Percentiles rank a stretch among this genome's conserved stretches.
These are phyloP conservation scores for Phenganax stokvisi DNA, from an alignment of 92 coral and sea anemone genomes.

Conservation along the genomic window DNA sequence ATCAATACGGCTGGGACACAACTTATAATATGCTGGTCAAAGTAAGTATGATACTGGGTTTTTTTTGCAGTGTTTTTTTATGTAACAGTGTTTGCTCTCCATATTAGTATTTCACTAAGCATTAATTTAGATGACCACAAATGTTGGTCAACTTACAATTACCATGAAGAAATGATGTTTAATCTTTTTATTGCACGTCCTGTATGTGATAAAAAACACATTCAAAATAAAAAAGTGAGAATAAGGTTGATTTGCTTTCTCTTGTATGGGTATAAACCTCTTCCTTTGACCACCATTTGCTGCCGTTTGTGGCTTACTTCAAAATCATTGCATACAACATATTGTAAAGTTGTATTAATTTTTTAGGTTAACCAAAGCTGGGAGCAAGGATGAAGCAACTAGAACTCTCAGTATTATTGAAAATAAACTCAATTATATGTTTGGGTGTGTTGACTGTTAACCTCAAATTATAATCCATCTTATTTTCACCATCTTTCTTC, in stretches of 20 bases:
- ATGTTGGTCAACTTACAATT: too few species aligned
- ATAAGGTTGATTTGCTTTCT: not conserved
- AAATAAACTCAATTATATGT: constrained; percentile 64
- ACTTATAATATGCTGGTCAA: constrained; percentile 71
- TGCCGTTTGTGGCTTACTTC: too few species aligned
- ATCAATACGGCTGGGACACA: constrained; percentile 74
- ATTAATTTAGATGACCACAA: too few species aligned
- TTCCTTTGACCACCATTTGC: too few species aligned
- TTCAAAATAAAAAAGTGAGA: too few species aligned
- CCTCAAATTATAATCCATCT: not conserved
- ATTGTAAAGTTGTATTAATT: not conserved
- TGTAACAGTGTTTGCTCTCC: too few species aligned
- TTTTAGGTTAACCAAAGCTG: constrained; percentile 70
- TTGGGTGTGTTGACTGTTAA: constrained; percentile 49
- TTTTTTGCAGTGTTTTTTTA: not conserved
- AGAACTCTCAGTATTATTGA: constrained; percentile 60
- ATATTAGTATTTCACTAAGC: too few species aligned
- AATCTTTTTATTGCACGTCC: not conserved
- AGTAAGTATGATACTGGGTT: constrained; percentile 49
- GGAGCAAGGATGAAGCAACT: constrained; percentile 59
- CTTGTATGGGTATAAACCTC: not conserved
- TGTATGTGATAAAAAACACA: too few species aligned
- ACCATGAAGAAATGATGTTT: not conserved
- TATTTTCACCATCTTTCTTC: too few species aligned
- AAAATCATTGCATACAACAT: too few species aligned